Conservation (phyloP, 2,888 invertebrate species). For the Fissipunctia ypsillon region DNA sequence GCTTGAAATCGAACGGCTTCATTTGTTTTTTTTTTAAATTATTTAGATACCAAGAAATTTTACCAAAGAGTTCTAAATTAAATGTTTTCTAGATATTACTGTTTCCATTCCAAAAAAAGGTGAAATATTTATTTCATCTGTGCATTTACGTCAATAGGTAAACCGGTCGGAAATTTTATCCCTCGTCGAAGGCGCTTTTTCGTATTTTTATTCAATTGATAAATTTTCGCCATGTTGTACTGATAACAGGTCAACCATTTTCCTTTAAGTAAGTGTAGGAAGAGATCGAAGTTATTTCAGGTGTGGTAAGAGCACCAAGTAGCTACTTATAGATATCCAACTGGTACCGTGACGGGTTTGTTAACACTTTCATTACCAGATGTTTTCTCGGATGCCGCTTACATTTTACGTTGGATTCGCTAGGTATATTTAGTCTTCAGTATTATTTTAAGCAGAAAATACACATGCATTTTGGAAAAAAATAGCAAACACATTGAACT, state of each 20-base stretch:
- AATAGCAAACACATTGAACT: too few species aligned
- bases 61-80: background rate
- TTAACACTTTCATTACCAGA: too few species aligned
- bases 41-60: background rate
- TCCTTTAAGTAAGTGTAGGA: background rate
- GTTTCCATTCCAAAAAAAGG: background rate
- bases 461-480: too few species aligned
- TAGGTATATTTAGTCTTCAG: too few species aligned
- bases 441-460: too few species aligned
- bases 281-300: background rate
- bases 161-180: constrained; percentile 8
- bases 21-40: background rate
- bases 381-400: too few species aligned
- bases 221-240: constrained; percentile 1
- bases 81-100: background rate
- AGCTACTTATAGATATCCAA: background rate
- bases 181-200: background rate
- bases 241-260: background rate
- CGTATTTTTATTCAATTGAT: constrained; percentile 14
- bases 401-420: too few species aligned
- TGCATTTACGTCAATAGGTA: background rate
- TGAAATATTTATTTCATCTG: constrained; percentile 9
- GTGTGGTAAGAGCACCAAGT: background rate
- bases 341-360: background rate
- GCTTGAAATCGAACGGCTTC: background rate